Conservation (phyloP, 92 coral and sea anemone genomes). For the Actinostola sp. region DNA sequence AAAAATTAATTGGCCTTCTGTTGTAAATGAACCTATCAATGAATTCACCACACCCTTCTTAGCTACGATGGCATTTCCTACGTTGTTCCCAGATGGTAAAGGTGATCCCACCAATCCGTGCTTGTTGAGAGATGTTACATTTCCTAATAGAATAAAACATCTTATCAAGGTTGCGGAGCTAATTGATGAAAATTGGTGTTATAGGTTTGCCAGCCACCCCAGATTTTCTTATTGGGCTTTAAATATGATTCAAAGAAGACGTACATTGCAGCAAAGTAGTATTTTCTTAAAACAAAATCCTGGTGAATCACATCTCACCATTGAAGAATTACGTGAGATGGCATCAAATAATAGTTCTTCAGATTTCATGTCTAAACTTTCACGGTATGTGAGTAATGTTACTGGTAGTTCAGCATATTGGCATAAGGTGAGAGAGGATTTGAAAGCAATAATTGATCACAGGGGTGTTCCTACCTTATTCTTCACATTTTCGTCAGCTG, state of each 20-base stretch:
- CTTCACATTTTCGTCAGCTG: conserved; percentile 77
- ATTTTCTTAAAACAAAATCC: conserved; percentile 70
- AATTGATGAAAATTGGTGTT: conserved; percentile 43
- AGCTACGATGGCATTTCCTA: conserved; percentile 72
- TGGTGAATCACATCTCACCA: conserved; percentile 64
- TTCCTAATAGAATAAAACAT: conserved; percentile 57
- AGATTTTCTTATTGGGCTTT: conserved; percentile 77
- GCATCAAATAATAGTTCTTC: conserved; percentile 31
- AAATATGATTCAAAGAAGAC: conserved; percentile 63
- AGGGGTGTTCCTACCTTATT: conserved; percentile 70
- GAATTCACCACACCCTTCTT: conserved; percentile 66
- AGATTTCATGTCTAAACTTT: conserved; percentile 51
- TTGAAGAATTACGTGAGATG: conserved; percentile 58
- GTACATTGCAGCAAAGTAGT: conserved; percentile 64
- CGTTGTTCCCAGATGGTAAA: conserved; percentile 60
- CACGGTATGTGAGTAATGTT: conserved; percentile 55
- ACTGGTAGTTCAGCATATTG: conserved; percentile 74
- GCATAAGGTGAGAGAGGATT: conserved; percentile 71
- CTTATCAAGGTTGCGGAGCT: conserved; percentile 67
- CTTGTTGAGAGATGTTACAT: conserved; percentile 43
- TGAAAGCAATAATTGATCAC: conserved; percentile 65
- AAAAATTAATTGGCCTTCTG: conserved; percentile 66
- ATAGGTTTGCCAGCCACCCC: conserved; percentile 70
- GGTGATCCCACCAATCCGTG: conserved; percentile 65
- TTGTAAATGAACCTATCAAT: conserved; percentile 65